These are phyloP conservation scores for Onychomys arenicola DNA, from an alignment of 2,797 vertebrate genomes.

Conservation along the genomic window DNA sequence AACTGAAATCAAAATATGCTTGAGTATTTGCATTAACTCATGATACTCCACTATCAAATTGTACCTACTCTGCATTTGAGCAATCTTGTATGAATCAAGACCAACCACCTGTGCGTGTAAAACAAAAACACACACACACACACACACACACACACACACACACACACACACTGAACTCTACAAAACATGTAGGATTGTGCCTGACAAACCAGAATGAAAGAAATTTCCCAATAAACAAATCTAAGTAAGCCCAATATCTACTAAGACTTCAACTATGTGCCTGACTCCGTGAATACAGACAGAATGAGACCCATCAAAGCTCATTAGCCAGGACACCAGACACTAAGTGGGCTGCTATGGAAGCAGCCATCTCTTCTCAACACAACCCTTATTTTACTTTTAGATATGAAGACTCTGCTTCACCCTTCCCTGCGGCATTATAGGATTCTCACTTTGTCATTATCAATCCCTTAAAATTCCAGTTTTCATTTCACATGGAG, in stretches of 20 bases:
- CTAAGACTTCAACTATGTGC: not conserved
- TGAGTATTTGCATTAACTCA: conserved; percentile 21
- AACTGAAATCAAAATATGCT: conserved; percentile 49
- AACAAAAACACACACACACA: not conserved
- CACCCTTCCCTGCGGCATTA: conserved; percentile 62
- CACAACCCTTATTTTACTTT: conserved; percentile 65
- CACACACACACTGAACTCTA: not conserved
- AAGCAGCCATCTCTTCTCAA: conserved; percentile 18
- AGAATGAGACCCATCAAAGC: conserved; percentile 13
- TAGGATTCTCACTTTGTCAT: conserved; percentile 62
- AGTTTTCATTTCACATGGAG: conserved; percentile 65
- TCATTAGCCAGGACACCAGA: not conserved
- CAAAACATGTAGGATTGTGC: conserved; percentile 18
- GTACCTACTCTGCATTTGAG: not conserved
- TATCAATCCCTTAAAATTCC: conserved; percentile 77
- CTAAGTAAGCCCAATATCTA: conserved; percentile 33
- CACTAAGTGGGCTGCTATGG: conserved; percentile 14
- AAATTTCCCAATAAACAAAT: conserved; percentile 54
- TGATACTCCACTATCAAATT: conserved; percentile 32
- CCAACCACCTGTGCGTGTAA: not conserved
- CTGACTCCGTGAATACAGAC: not conserved
- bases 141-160: not conserved
- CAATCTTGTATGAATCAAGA: conserved; percentile 51
- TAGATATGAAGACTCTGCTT: conserved; percentile 61
- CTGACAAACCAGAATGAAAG: conserved; percentile 31